Evolutionary conservation across 2,113 vertebrate species (phyloP).

Genomic region (Rhipidura dahli): DNA sequence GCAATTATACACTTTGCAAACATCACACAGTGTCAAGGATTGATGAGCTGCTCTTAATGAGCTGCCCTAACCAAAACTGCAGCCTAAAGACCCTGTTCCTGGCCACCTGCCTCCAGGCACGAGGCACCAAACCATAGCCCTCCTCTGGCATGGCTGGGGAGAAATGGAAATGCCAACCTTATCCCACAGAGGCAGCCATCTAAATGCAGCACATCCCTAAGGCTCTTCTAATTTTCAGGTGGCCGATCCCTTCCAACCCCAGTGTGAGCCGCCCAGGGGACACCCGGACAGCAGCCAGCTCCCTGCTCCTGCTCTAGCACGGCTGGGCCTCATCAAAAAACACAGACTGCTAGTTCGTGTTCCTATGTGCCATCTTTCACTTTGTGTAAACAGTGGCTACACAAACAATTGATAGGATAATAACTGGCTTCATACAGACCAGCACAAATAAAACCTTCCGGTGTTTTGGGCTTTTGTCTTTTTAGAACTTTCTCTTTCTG

Average conservation of each 20-base stretch:
- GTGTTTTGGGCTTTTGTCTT: conserved; percentile 14
- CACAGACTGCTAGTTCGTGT: not conserved
- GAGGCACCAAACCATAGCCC: not conserved
- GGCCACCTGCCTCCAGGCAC: not conserved
- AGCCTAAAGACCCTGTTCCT: not conserved
- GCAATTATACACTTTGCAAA: not conserved
- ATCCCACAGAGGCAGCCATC: not conserved
- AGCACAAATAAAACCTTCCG: conserved; percentile 51
- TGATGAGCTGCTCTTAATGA: not conserved
- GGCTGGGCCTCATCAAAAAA: not conserved
- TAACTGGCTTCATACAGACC: conserved; percentile 8
- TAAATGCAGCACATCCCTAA: not conserved
- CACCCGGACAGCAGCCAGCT: fast-evolving
- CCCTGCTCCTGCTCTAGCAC: not conserved
- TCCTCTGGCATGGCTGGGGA: not conserved
- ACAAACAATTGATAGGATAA: conserved; percentile 35
- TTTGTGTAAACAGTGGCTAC: conserved; percentile 3
- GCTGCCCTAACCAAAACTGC: not conserved
- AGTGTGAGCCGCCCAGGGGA: not conserved
- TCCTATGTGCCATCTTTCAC: not conserved
- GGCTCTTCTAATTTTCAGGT: not conserved
- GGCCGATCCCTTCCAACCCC: not conserved
- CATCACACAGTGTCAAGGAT: not conserved
- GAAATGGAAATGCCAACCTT: not conserved
- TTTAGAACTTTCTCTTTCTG: not conserved